Base-by-base conservation (phyloP, 2,113 vertebrate species). In the Lophius piscatorius region DNA sequence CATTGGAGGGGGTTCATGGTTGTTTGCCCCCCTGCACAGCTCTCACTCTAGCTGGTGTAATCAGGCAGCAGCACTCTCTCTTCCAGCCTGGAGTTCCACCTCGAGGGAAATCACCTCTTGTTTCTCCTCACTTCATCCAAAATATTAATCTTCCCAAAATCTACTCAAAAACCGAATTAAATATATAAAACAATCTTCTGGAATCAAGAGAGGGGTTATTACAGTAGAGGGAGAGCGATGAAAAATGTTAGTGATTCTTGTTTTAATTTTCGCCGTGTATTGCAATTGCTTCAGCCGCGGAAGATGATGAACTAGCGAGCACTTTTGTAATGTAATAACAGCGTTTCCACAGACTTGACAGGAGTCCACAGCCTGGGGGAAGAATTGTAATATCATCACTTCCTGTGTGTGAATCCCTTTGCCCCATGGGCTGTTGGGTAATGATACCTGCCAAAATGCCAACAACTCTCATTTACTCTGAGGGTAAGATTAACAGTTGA, bases 381-480 rank as follows among this genome's bases (percentile, higher is more conserved):
- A 24, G 51, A 51, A 47, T 61, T 56, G 59, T 72, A 78, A 83
- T 71, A 79, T 66, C 59, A 77, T 81, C 51, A 81, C 76, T 87
- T 82, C 75, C 81, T 84, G 71, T 80, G 74, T 70, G 78, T 34
- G 39, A 60, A 73, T 42, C 66, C 71, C 54, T 48, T 26, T 1
- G 12, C 47, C 72, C 76, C 44, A 11, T 17, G 50, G 69, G 78
- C 71, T 68, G 70, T 18, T 2, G 50, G 79, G 64, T 80, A 80
- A 81, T 80, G 78, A 85, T 82, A 82, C 73, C 82, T 88, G 82
- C 78, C 85, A 82, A 71, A 64, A 73, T 33, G 35, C 44, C 61
- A 38, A 35, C 52, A 34, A 50, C 65, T 74, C 68, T 74, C 70
- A 33, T 50, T 81, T 78, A 41, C 78, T 76, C 75, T 57, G 11